A percentile compares a stretch with the other conserved stretches of the same genome.
These are phyloP conservation scores for Daktulosphaira vitifoliae DNA, from an alignment of 1,140 invertebrate genomes.

Conservation along the genomic window DNA sequence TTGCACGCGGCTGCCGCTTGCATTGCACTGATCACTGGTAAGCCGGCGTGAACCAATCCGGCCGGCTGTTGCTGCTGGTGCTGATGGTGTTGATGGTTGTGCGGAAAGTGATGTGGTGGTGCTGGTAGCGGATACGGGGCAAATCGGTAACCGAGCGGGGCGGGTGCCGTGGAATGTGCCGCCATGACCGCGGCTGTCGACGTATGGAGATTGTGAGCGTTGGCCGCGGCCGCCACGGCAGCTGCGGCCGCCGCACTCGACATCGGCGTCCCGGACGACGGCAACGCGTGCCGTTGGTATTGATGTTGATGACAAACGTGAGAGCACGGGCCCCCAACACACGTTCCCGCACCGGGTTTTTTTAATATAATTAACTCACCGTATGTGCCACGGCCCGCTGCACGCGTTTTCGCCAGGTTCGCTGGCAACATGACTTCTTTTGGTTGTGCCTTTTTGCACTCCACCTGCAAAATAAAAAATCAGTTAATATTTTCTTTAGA, in stretches of 20 bases:
- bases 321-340: slow-evolving; percentile 35
- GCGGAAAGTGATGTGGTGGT: slow-evolving; percentile 39
- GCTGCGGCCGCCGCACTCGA: background rate
- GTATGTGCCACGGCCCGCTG: slow-evolving; percentile 82
- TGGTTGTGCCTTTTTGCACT: slow-evolving; percentile 99
- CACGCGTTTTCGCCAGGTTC: slow-evolving; percentile 84
- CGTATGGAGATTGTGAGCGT: slow-evolving; percentile 38
- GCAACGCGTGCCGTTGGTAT: slow-evolving; percentile 54
- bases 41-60: slow-evolving; percentile 10
- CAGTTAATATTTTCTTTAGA: no score
- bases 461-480: slow-evolving; percentile 63
- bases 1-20: slow-evolving; percentile 48
- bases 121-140: slow-evolving; percentile 52
- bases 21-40: slow-evolving; percentile 50
- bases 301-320: slow-evolving; percentile 48
- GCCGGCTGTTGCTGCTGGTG: slow-evolving; percentile 49
- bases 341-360: slow-evolving; percentile 49
- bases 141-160: slow-evolving; percentile 45
- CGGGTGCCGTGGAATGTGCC: slow-evolving; percentile 40
- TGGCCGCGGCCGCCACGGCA: background rate
- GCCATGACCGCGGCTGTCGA: slow-evolving; percentile 45
- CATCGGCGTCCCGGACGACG: slow-evolving; percentile 38
- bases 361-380: slow-evolving; percentile 82
- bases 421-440: slow-evolving; percentile 98
- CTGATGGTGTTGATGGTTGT: slow-evolving; percentile 44